phyloP scores from a whole-genome alignment of 2,888 invertebrate species.

The Rambutsinella grinnellia region DNA sequence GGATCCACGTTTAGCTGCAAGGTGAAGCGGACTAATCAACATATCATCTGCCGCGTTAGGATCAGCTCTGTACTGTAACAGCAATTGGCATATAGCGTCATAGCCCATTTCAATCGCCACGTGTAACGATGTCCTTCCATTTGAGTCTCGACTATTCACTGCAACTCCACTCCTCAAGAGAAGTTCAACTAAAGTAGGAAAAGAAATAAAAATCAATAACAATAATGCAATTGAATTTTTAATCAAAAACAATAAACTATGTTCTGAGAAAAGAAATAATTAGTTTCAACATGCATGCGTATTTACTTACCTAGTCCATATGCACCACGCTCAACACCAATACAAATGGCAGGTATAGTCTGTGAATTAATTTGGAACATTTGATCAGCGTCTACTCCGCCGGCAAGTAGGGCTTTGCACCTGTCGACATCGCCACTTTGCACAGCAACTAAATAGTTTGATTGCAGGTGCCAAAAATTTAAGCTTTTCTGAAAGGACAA shows the following conservation, averaged over 20 bases:
- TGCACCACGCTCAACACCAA: constrained; percentile 61
- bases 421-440: constrained; percentile 61
- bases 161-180: constrained; percentile 61
- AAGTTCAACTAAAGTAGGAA: constrained; percentile 57
- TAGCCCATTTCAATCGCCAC: constrained; percentile 64
- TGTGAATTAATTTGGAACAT: constrained; percentile 63
- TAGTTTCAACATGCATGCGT: background rate
- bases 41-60: constrained; percentile 61
- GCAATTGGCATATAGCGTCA: constrained; percentile 54
- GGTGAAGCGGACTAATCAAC: constrained; percentile 59
- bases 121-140: constrained; percentile 58
- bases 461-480: constrained; percentile 60
- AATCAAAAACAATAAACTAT: background rate
- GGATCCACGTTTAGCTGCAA: constrained; percentile 58
- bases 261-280: background rate
- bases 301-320: constrained; percentile 43
- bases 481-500: constrained; percentile 35
- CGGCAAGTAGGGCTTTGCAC: constrained; percentile 57
- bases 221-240: background rate
- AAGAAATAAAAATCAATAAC: no score
- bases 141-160: constrained; percentile 62
- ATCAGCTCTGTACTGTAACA: constrained; percentile 60
- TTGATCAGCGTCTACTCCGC: constrained; percentile 64
- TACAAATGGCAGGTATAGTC: constrained; percentile 59
- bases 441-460: constrained; percentile 63